A percentile compares a stretch with the other conserved stretches of the same genome.
Conservation (phyloP, 2,888 invertebrate genomes). For the Odontomyia ornata region DNA sequence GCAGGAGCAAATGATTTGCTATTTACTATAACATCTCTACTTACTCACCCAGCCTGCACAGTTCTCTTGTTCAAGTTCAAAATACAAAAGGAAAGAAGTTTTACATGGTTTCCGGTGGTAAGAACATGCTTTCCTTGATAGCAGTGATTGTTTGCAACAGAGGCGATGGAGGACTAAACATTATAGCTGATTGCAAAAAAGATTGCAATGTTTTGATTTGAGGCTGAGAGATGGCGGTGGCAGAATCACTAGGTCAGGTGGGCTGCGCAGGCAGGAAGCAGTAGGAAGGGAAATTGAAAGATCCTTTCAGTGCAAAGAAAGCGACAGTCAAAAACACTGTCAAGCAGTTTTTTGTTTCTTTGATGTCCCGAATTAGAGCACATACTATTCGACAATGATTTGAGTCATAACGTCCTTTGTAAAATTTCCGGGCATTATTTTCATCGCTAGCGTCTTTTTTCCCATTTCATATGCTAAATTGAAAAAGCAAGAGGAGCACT, state of each 20-base stretch:
- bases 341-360: background rate
- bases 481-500: background rate
- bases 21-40: background rate
- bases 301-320: background rate
- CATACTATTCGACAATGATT: background rate
- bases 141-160: background rate
- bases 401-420: background rate
- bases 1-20: background rate
- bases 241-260: background rate
- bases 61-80: background rate
- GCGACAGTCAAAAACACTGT: background rate
- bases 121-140: background rate
- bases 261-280: background rate
- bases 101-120: background rate
- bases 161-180: background rate
- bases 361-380: background rate
- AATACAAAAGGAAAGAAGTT: background rate
- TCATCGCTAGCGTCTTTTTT: background rate
- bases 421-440: background rate
- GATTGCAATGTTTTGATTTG: background rate
- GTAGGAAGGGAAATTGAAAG: too few relatives aligned
- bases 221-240: background rate
- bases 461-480: background rate
- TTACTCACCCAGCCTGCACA: background rate
- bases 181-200: constrained; percentile 4